A percentile compares a stretch with the other conserved stretches of the same genome.
phyloP scores from a whole-genome alignment of 2,797 vertebrate species.

The Sebastiscus tertius region DNA sequence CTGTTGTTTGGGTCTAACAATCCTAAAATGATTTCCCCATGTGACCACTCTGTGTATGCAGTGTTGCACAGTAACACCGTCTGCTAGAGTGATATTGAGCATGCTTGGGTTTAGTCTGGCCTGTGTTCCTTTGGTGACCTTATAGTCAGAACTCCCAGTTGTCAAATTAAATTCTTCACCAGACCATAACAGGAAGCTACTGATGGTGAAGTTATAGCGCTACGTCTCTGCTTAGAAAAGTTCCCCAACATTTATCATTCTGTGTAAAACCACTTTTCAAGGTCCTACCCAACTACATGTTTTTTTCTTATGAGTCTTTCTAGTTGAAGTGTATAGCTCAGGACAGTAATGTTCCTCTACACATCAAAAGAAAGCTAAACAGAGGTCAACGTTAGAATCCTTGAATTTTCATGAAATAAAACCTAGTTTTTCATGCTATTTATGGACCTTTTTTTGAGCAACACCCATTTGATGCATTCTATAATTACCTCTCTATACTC shows the following conservation, averaged over 20 bases:
- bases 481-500: neutral
- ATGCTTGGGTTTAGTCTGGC: conserved; percentile 11
- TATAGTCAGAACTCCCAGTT: conserved; percentile 57
- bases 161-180: conserved; percentile 63
- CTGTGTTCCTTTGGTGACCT: conserved; percentile 56
- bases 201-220: conserved; percentile 31
- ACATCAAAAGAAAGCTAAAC: neutral
- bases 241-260: conserved; percentile 10
- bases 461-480: neutral
- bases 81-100: conserved; percentile 35
- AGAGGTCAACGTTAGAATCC: neutral
- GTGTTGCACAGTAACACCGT: conserved; percentile 1
- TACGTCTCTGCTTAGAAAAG: conserved; percentile 8
- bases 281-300: neutral
- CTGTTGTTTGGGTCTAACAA: conserved; percentile 9
- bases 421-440: neutral
- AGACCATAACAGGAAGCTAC: conserved; percentile 62
- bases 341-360: neutral
- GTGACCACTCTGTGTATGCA: conserved; percentile 35
- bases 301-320: neutral
- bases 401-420: neutral
- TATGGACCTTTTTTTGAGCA: neutral
- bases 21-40: conserved; percentile 37
- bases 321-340: neutral
- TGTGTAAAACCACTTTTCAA: neutral